phyloP scores from a whole-genome alignment of 2,797 vertebrate genomes.

The Glossophaga mutica region DNA sequence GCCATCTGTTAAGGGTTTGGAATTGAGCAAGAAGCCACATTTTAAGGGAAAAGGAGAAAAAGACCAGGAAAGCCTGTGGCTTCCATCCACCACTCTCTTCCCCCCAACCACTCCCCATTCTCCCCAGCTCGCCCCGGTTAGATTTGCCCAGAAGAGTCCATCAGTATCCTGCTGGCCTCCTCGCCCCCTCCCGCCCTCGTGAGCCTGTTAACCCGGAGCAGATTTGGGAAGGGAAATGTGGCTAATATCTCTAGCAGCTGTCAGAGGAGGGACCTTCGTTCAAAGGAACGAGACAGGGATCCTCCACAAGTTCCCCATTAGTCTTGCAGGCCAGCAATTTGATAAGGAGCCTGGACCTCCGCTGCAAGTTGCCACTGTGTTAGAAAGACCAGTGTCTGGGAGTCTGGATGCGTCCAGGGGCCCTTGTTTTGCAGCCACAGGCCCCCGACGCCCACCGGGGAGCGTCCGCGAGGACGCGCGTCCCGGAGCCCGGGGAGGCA shows the following conservation, averaged over 20 bases:
- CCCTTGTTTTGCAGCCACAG: background rate
- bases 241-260: slow-evolving; percentile 70
- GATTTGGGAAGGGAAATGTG: slow-evolving; percentile 63
- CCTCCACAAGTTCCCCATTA: slow-evolving; percentile 47
- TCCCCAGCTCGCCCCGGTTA: background rate
- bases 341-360: slow-evolving; percentile 12
- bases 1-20: slow-evolving; percentile 80
- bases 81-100: background rate
- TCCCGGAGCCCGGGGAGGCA: background rate
- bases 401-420: background rate
- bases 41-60: slow-evolving; percentile 67
- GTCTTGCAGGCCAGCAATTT: slow-evolving; percentile 39
- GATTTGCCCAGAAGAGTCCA: background rate
- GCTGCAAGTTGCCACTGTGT: background rate
- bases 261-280: slow-evolving; percentile 57
- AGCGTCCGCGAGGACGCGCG: background rate
- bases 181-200: background rate
- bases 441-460: too few species aligned
- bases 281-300: slow-evolving; percentile 35
- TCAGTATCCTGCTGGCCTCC: background rate
- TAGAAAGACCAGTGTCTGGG: background rate
- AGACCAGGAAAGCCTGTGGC: slow-evolving; percentile 41
- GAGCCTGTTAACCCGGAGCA: slow-evolving; percentile 69
- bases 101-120: background rate
- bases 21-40: slow-evolving; percentile 76